A percentile compares a stretch with the other conserved stretches of the same genome.
phyloP scores from a whole-genome alignment of 2,113 vertebrate species.

The Salvelinus alpinus region DNA sequence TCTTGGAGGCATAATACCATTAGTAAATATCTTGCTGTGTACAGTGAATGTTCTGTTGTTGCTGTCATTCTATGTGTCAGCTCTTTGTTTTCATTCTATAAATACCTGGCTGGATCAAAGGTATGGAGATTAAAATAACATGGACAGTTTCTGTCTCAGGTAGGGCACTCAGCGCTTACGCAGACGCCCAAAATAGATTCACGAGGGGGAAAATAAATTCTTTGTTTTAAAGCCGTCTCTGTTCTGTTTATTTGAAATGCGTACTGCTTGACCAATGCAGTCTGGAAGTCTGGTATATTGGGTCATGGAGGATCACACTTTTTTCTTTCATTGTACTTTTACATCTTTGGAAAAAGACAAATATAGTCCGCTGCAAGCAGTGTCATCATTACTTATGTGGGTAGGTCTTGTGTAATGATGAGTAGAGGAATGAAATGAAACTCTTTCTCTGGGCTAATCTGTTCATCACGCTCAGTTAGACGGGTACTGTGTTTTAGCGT shows the following conservation, averaged over 20 bases:
- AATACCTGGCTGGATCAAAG: slow-evolving; percentile 39
- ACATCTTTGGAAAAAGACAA: slow-evolving; percentile 42
- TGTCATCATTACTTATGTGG: slow-evolving; percentile 29
- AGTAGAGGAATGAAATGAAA: slow-evolving; percentile 22
- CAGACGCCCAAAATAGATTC: slow-evolving; percentile 42
- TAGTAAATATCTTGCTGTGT: too few relatives aligned
- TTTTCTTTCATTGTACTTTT: slow-evolving; percentile 21
- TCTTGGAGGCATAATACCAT: too few relatives aligned
- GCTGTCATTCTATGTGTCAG: background rate
- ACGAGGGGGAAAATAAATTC: slow-evolving; percentile 42
- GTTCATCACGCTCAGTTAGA: slow-evolving; percentile 37
- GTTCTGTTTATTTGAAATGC: slow-evolving; percentile 43
- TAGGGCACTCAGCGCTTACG: slow-evolving; percentile 36
- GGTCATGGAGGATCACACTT: slow-evolving; percentile 33
- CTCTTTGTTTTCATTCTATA: slow-evolving; percentile 25
- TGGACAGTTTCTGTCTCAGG: slow-evolving; percentile 24
- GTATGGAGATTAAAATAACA: slow-evolving; percentile 41
- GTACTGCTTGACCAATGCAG: slow-evolving; percentile 17
- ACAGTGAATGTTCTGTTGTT: too few relatives aligned
- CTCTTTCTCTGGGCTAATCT: slow-evolving; percentile 44
- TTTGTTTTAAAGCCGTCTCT: background rate
- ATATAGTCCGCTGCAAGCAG: slow-evolving; percentile 19
- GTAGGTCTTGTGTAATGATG: background rate
- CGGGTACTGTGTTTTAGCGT: slow-evolving; percentile 25
- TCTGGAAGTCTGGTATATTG: slow-evolving; percentile 15